Conservation (phyloP, 2,113 vertebrate genomes). For the Sprattus sprattus region DNA sequence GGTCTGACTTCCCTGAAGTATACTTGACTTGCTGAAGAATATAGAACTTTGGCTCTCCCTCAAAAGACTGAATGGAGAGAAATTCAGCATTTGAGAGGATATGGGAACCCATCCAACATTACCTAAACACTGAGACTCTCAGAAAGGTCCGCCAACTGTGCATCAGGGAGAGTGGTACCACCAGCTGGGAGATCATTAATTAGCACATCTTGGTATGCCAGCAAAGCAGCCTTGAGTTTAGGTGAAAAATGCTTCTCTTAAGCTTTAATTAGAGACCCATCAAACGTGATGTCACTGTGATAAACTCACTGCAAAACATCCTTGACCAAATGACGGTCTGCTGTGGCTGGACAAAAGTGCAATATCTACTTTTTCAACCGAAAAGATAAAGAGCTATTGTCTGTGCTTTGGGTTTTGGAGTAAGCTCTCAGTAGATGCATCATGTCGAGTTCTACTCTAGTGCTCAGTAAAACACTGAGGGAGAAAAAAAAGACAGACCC, state of each 20-base stretch:
- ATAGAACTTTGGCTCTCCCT: constrained; percentile 53
- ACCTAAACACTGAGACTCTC: constrained; percentile 71
- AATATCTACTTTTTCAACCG: neutral
- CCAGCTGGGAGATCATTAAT: constrained; percentile 87
- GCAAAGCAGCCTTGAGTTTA: constrained; percentile 75
- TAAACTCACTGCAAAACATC: neutral
- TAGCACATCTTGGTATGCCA: constrained; percentile 74
- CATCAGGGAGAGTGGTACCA: constrained; percentile 82
- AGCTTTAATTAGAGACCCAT: constrained; percentile 36
- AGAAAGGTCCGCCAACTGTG: constrained; percentile 43
- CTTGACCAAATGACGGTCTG: neutral
- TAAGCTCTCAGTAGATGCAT: constrained; percentile 16
- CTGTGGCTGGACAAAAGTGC: neutral
- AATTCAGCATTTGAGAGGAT: constrained; percentile 42
- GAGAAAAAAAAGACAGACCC: neutral
- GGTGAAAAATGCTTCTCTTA: constrained; percentile 59
- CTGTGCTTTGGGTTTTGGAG: constrained; percentile 4
- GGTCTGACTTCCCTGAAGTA: constrained; percentile 28
- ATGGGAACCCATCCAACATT: constrained; percentile 72
- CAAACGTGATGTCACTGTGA: constrained; percentile 24
- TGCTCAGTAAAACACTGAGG: neutral
- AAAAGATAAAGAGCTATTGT: neutral
- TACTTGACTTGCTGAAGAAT: constrained; percentile 40
- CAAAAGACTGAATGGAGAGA: constrained; percentile 40
- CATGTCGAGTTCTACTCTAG: constrained; percentile 3